These are phyloP conservation scores for Chrysoperla carnea DNA, from an alignment of 1,140 invertebrate genomes.

Conservation along the genomic window DNA sequence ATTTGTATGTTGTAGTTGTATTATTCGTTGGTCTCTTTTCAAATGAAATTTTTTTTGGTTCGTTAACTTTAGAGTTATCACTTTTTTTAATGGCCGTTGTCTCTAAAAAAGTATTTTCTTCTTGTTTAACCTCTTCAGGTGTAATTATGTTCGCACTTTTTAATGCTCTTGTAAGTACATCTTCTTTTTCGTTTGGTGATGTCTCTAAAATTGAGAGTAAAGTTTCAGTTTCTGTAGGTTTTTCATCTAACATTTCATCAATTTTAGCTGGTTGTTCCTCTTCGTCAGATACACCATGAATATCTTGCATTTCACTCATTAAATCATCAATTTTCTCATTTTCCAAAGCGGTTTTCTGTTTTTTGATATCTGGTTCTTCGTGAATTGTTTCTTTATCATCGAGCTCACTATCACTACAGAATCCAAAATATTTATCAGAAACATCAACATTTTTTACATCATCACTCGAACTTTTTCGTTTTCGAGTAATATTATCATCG, in stretches of 20 bases:
- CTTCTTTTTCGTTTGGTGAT: not conserved
- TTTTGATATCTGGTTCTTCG: not conserved
- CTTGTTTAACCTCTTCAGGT: not conserved
- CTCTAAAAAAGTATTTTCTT: not conserved
- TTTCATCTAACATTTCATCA: not conserved
- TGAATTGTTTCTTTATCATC: not conserved
- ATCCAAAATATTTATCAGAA: not conserved
- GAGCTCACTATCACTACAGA: not conserved
- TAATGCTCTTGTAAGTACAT: not conserved
- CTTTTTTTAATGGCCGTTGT: not conserved
- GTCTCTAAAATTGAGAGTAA: not conserved
- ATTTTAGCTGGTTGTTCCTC: not conserved
- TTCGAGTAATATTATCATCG: no score
- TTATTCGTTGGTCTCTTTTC: not conserved
- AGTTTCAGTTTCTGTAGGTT: not conserved
- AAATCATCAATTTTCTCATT: not conserved
- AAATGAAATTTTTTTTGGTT: not conserved
- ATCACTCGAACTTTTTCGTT: no score
- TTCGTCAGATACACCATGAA: not conserved
- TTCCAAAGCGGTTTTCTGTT: not conserved
- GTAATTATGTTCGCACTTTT: not conserved
- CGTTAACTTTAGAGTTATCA: not conserved
- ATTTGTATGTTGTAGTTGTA: not conserved
- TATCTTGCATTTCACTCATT: not conserved
- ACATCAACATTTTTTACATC: not conserved